Conservation (phyloP, 2,888 invertebrate species). For the Thecocarcelia acutangulata region DNA sequence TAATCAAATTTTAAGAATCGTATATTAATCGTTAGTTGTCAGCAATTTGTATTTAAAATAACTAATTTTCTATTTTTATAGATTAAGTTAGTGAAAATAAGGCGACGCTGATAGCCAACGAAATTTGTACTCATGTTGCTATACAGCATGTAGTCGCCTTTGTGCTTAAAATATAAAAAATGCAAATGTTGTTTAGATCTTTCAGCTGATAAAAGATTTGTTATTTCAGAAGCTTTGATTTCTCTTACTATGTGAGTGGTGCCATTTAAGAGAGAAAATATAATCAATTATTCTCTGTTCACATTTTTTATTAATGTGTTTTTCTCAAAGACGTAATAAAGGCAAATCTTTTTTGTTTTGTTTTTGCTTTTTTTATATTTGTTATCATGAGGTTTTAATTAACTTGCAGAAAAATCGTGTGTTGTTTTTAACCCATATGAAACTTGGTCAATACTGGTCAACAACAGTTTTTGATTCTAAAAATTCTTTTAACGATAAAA, state of each 20-base stretch:
- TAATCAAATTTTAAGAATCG: no score
- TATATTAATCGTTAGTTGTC: no score
- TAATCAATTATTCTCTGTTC: constrained; percentile 43
- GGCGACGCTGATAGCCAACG: no score
- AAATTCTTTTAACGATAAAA: background rate
- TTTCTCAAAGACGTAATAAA: constrained; percentile 1
- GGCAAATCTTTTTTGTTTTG: constrained; percentile 9
- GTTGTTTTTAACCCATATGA: constrained; percentile 34
- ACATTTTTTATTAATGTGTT: constrained; percentile 35
- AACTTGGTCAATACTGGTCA: background rate
- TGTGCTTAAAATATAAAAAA: no score
- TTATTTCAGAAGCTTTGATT: background rate
- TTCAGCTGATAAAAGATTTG: background rate
- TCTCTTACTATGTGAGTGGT: background rate
- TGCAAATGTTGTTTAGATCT: no score
- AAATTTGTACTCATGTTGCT: no score
- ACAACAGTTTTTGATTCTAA: background rate
- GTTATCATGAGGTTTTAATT: constrained; percentile 46
- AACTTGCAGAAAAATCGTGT: constrained; percentile 17
- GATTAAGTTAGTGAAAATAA: no score
- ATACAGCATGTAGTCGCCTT: no score
- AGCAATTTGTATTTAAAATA: no score
- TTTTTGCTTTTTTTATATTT: constrained; percentile 21
- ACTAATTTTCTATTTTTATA: no score
- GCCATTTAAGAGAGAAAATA: background rate